These are phyloP conservation scores for Brachionus calyciflorus DNA, from an alignment of 1,140 invertebrate genomes.

Conservation along the genomic window DNA sequence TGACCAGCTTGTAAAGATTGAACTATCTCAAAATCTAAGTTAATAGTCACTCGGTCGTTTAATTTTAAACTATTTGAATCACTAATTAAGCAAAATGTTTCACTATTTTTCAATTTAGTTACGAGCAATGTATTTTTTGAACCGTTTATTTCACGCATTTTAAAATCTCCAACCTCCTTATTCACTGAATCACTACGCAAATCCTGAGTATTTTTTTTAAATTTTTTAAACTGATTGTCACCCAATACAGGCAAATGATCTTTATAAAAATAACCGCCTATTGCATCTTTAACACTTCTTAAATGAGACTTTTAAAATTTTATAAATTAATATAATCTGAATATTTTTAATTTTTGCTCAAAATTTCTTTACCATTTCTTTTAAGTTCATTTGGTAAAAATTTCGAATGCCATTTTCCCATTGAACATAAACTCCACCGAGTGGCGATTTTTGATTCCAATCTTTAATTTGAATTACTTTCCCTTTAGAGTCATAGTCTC, in stretches of 20 bases:
- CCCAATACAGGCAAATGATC: conserved; percentile 90
- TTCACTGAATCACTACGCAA: background rate
- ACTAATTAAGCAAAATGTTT: background rate
- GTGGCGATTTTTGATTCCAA: conserved; percentile 90
- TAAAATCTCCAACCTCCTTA: background rate
- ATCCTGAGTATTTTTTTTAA: conserved; percentile 22
- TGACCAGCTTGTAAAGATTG: conserved; percentile 87
- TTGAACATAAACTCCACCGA: conserved; percentile 90
- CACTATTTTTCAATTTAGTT: background rate
- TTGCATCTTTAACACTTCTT: conserved; percentile 92
- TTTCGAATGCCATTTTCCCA: conserved; percentile 98
- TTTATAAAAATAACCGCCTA: conserved; percentile 89
- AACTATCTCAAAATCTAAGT: conserved; percentile 90
- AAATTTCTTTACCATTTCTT: conserved; percentile 97
- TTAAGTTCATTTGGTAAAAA: conserved; percentile 91
- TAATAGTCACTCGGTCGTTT: conserved; percentile 77
- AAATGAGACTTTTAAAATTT: conserved; percentile 84
- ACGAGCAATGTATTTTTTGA: background rate
- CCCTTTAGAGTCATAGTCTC: conserved; percentile 82
- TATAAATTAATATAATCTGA: too few relatives aligned
- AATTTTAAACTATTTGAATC: conserved; percentile 44
- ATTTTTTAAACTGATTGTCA: conserved; percentile 48
- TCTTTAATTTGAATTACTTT: conserved; percentile 97
- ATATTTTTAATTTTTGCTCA: too few relatives aligned
- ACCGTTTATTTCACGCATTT: background rate